A percentile compares a stretch with the other conserved stretches of the same genome.
Conservation (phyloP, 2,797 vertebrate genomes). For the Selene dorsalis region DNA sequence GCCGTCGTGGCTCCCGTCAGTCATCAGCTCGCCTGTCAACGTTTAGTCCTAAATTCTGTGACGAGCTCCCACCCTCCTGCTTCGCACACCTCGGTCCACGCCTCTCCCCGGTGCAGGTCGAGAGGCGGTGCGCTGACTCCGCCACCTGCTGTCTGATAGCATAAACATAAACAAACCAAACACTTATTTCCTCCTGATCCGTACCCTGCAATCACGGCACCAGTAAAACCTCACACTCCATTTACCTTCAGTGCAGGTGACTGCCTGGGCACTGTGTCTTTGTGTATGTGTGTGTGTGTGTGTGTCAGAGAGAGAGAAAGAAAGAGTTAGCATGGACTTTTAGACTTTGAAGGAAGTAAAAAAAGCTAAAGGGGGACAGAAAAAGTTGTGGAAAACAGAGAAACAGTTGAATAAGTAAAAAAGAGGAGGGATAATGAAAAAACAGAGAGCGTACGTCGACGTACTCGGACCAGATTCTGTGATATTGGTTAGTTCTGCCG, state of each 20-base stretch:
- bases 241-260: conserved; percentile 84
- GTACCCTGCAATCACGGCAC: conserved; percentile 82
- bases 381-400: not conserved
- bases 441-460: not conserved
- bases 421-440: not conserved
- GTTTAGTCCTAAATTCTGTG: no score
- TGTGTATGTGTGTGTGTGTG: conserved; percentile 4
- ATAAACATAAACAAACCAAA: conserved; percentile 72
- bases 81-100: conserved; percentile 29
- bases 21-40: not conserved
- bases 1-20: not conserved
- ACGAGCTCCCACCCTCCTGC: not conserved
- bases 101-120: conserved; percentile 42
- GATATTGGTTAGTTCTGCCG: not conserved
- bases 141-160: conserved; percentile 84
- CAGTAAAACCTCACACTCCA: conserved; percentile 85
- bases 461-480: no score
- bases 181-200: conserved; percentile 79
- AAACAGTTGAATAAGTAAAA: not conserved
- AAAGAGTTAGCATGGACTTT: conserved; percentile 7
- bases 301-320: not conserved
- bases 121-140: conserved; percentile 62
- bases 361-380: not conserved
- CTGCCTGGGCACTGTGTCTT: conserved; percentile 57
- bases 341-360: conserved; percentile 28